Evolutionary conservation across 2,888 invertebrate genomes (phyloP).

Genomic region (Chirona hameri): DNA sequence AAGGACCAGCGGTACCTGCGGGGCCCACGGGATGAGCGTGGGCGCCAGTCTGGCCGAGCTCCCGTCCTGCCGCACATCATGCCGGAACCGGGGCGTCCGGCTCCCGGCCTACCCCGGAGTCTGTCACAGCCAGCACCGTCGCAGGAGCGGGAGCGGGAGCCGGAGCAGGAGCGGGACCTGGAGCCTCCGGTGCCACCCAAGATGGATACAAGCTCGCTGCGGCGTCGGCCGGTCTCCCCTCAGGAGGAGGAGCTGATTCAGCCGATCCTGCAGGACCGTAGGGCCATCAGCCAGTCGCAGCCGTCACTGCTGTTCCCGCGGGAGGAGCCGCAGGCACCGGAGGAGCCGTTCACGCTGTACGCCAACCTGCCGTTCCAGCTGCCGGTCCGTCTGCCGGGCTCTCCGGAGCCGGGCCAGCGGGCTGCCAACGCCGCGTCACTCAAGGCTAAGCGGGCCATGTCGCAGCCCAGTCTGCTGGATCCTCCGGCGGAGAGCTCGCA

Average conservation of each 20-base stretch:
- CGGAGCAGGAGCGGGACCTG: background rate
- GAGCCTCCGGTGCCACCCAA: background rate
- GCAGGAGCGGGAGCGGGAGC: background rate
- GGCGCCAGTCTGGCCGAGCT: too few relatives aligned
- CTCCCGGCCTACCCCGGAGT: too few relatives aligned
- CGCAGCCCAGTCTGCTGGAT: conserved; percentile 12
- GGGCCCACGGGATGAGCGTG: background rate
- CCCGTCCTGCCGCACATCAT: too few relatives aligned
- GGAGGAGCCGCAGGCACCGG: background rate
- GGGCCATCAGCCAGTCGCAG: background rate
- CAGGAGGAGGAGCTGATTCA: background rate
- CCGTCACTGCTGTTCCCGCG: background rate
- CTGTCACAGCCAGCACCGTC: too few relatives aligned
- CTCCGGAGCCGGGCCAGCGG: background rate
- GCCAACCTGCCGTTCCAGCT: conserved; percentile 28
- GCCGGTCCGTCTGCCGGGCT: background rate
- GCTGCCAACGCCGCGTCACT: background rate
- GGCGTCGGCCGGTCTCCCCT: background rate
- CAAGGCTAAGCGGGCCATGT: conserved; percentile 25
- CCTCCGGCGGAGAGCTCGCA: background rate
- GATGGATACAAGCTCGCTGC: background rate
- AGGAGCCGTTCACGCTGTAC: conserved; percentile 26
- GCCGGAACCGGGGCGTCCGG: too few relatives aligned
- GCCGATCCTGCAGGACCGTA: background rate
- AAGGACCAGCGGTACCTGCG: too few relatives aligned